Conservation (phyloP, 2,113 vertebrate genomes). For the Glaucidium brasilianum region DNA sequence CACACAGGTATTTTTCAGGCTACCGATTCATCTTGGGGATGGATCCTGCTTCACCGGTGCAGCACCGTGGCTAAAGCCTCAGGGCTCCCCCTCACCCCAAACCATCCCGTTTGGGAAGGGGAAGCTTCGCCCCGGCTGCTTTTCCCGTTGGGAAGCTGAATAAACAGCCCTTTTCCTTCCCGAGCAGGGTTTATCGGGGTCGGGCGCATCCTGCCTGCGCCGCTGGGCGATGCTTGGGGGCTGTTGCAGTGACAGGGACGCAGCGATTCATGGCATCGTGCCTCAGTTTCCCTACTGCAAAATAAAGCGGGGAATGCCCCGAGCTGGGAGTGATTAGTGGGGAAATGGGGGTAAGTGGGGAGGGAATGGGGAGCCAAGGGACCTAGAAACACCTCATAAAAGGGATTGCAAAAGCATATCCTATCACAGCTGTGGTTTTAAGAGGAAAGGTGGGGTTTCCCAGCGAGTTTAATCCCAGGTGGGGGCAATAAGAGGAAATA, state of each 20-base stretch:
- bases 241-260: rapidly evolving
- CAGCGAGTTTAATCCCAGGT: background rate
- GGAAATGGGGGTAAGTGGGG: background rate
- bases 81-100: background rate
- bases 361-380: background rate
- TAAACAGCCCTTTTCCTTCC: constrained; percentile 41
- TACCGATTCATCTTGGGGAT: background rate
- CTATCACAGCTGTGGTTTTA: background rate
- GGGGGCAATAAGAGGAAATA: background rate
- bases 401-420: background rate
- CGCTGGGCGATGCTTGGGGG: background rate
- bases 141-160: constrained; percentile 26
- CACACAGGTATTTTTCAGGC: background rate
- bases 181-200: background rate
- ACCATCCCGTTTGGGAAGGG: background rate
- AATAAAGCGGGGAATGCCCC: background rate
- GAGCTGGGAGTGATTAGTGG: background rate
- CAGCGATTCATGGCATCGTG: rapidly evolving
- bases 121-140: background rate
- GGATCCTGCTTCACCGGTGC: background rate
- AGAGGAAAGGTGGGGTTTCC: background rate
- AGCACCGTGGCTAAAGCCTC: background rate
- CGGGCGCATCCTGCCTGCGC: background rate
- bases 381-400: background rate
- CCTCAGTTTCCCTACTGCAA: background rate